phyloP scores from a whole-genome alignment of 2,113 vertebrate genomes.

The Trogon melanurus region DNA sequence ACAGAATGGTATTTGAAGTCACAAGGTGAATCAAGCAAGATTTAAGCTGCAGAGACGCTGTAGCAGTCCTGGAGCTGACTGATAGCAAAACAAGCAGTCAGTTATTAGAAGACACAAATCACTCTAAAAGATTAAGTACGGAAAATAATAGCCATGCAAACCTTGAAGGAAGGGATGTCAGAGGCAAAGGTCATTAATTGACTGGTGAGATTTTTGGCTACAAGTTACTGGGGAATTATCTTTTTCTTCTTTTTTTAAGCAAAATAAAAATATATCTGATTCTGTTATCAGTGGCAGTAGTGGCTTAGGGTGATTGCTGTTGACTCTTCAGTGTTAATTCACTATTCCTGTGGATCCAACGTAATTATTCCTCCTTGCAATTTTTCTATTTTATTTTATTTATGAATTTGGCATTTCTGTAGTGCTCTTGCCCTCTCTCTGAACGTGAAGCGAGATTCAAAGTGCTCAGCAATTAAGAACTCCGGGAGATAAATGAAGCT shows the following conservation, averaged over 20 bases:
- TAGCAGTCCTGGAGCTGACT: conserved; percentile 38
- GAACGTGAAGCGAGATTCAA: neutral
- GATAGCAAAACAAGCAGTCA: conserved; percentile 54
- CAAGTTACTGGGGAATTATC: neutral
- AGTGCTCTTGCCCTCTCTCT: neutral
- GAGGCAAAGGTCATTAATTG: conserved; percentile 56
- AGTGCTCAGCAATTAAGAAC: conserved; percentile 1
- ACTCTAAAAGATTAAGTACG: conserved; percentile 44
- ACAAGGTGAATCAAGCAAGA: conserved; percentile 8
- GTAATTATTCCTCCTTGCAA: neutral
- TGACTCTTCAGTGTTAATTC: neutral
- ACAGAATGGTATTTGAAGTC: conserved; percentile 2
- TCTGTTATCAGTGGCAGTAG: neutral
- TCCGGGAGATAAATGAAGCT: neutral
- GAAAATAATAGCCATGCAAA: conserved; percentile 56
- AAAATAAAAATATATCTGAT: neutral
- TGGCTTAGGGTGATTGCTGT: neutral
- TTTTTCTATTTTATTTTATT: conserved; percentile 4
- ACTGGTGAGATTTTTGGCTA: conserved; percentile 14
- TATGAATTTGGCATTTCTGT: neutral
- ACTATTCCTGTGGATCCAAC: neutral
- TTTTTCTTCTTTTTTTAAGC: neutral
- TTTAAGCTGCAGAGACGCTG: conserved; percentile 2
- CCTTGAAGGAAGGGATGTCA: neutral
- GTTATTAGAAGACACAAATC: conserved; percentile 54